Evolutionary conservation across 2,797 vertebrate species (phyloP).

Genomic region (Brachyrhaphis roseni): DNA sequence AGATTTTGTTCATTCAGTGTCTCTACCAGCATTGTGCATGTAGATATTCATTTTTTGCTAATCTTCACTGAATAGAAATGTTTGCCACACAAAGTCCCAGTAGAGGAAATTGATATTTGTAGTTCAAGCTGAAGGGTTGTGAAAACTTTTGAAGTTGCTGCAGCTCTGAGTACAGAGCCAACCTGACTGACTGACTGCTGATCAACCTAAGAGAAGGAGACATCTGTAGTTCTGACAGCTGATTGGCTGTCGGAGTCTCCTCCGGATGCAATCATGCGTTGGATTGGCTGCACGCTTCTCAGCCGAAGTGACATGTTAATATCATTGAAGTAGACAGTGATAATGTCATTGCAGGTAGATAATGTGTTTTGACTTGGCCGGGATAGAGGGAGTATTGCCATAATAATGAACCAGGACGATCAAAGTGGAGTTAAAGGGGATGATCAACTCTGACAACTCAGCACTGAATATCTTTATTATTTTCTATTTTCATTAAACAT

Average conservation of each 20-base stretch:
- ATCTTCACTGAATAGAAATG: neutral
- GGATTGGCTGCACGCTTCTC: slow-evolving; percentile 75
- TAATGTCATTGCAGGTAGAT: slow-evolving; percentile 72
- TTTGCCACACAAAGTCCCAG: neutral
- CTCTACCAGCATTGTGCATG: neutral
- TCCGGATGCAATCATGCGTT: slow-evolving; percentile 71
- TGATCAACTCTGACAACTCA: slow-evolving; percentile 73
- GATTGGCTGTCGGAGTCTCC: slow-evolving; percentile 61
- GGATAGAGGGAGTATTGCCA: slow-evolving; percentile 48
- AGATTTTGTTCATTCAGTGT: neutral
- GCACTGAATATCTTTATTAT: slow-evolving; percentile 69
- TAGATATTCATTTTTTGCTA: neutral
- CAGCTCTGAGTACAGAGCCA: neutral
- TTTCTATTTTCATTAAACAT: slow-evolving; percentile 69
- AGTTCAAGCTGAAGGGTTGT: neutral
- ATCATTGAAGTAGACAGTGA: slow-evolving; percentile 70
- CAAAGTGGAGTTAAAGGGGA: slow-evolving; percentile 41
- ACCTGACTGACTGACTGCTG: slow-evolving; percentile 39
- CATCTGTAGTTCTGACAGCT: slow-evolving; percentile 63
- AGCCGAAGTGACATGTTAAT: slow-evolving; percentile 66
- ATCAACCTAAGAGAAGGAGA: slow-evolving; percentile 74
- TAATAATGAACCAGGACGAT: slow-evolving; percentile 63
- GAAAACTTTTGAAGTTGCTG: neutral
- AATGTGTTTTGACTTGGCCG: slow-evolving; percentile 66
- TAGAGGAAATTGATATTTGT: neutral